Base-by-base conservation (phyloP, 2,888 invertebrate genomes). In the Drosophila borborema region DNA sequence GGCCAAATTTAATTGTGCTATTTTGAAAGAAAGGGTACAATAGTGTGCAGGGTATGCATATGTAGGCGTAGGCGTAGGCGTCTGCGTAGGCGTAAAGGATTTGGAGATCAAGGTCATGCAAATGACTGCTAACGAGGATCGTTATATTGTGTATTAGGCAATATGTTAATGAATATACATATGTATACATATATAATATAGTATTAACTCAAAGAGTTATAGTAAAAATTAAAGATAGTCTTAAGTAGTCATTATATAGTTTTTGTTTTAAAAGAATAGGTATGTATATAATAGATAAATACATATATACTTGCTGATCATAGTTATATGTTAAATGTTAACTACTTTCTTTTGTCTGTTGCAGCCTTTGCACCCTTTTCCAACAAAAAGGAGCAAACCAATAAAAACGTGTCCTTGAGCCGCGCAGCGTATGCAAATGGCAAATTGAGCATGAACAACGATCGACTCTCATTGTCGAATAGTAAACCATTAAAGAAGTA, bases 351-450 rank as follows among this genome's bases (percentile, higher is more conserved):
- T 18, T 51, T 51, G 51, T 51, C 20, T 36, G 5, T 51, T 4
- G 51, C 14, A 51, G 34, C 49, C 7, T 10, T 43, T 56, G 18
- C 53, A 75, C 64, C 76, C 70, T 69, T 74, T 64, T 40, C 43
- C 23, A 45, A 48, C 1, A 23, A 64, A 58, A 68, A 58, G 55
- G 31, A 10, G 51, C 41, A 45, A 68, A 46, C 38, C 23, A n/a
- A 38, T 54, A 54, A 54, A 53, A 53, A 58, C 12, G 10, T 61
- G 74, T 58, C 74, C 74, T 74, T 74, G 74, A 64, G 45, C 36
- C 12, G 36, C 40, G 16, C 51, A 51, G 53, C 51, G 51, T 74
- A 74, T 74, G 70, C 74, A 74, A 74, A 74, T 75, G 46, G 70
- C 14, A 68, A 63, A 67, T 45, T 63, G 36, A 20, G 62, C 74